These are phyloP conservation scores for Aphelinus atriplicis DNA, from an alignment of 1,140 invertebrate genomes.

Conservation along the genomic window DNA sequence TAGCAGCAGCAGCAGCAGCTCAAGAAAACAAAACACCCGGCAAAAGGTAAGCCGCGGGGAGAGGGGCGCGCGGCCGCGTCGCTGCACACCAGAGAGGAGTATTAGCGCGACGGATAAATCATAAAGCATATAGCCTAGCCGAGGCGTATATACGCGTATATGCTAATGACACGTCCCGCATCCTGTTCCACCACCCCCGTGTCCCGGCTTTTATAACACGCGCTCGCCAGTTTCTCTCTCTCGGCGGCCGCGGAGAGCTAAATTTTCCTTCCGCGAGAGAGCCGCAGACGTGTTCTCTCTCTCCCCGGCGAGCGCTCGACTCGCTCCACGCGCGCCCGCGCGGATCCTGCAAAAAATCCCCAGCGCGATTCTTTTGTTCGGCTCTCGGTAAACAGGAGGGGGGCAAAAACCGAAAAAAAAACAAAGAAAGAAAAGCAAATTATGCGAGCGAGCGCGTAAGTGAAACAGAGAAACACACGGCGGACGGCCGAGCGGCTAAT, in stretches of 20 bases:
- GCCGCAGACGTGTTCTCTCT: no score
- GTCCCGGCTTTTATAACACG: neutral
- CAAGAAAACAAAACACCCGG: neutral
- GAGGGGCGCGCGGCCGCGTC: no score
- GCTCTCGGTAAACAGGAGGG: neutral
- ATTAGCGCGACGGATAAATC: slow-evolving; percentile 35
- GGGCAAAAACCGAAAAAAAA: neutral
- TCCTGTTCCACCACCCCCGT: slow-evolving; percentile 23
- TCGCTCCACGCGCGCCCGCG: no score
- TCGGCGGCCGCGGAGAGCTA: neutral
- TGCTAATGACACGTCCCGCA: slow-evolving; percentile 42
- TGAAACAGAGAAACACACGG: slow-evolving; percentile 2
- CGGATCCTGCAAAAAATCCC: neutral
- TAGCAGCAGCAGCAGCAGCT: neutral
- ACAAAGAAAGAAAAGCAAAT: slow-evolving; percentile 4
- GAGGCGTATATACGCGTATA: slow-evolving; percentile 29
- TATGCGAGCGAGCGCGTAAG: slow-evolving; percentile 8
- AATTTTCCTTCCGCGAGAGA: slow-evolving; percentile 27
- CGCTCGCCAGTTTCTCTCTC: neutral
- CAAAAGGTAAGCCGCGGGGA: no score
- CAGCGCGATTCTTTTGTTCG: slow-evolving; percentile 43
- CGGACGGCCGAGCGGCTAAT: neutral
- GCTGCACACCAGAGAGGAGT: neutral
- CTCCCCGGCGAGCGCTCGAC: no score
- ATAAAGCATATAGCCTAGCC: slow-evolving; percentile 16